A percentile compares a stretch with the other conserved stretches of the same genome.
phyloP scores from a whole-genome alignment of 2,888 invertebrate species.

The Lepeophtheirus nordmannii region DNA sequence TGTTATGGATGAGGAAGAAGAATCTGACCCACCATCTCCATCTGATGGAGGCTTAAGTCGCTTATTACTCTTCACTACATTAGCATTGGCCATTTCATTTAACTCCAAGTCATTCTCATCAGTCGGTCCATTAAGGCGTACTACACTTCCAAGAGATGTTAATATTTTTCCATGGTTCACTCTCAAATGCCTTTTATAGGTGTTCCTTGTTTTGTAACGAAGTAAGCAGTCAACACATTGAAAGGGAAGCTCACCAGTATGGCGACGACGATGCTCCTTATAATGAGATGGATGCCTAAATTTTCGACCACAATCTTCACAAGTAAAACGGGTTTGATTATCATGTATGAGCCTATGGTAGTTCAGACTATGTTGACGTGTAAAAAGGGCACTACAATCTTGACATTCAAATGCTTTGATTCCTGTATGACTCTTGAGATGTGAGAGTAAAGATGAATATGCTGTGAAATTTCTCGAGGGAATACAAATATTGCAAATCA shows the following conservation, averaged over 20 bases:
- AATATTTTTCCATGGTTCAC: conserved; percentile 44
- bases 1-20: no score
- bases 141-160: conserved; percentile 30
- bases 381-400: conserved; percentile 43
- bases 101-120: no score
- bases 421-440: conserved; percentile 31
- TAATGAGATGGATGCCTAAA: conserved; percentile 46
- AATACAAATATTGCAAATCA: neutral
- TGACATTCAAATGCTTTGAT: conserved; percentile 46
- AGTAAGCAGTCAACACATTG: conserved; percentile 38
- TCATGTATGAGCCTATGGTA: conserved; percentile 47
- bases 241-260: conserved; percentile 42
- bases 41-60: no score
- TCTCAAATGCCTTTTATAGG: conserved; percentile 44
- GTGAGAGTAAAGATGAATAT: neutral
- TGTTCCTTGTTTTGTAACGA: conserved; percentile 45
- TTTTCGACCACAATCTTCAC: conserved; percentile 43
- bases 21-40: no score
- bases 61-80: no score
- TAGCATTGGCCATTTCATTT: no score
- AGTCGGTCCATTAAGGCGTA: no score
- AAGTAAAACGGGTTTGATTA: conserved; percentile 44
- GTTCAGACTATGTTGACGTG: conserved; percentile 44
- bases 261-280: conserved; percentile 43
- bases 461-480: neutral